These are phyloP conservation scores for Lasioglossum figueresi DNA, from an alignment of 2,888 invertebrate species.

Conservation along the genomic window DNA sequence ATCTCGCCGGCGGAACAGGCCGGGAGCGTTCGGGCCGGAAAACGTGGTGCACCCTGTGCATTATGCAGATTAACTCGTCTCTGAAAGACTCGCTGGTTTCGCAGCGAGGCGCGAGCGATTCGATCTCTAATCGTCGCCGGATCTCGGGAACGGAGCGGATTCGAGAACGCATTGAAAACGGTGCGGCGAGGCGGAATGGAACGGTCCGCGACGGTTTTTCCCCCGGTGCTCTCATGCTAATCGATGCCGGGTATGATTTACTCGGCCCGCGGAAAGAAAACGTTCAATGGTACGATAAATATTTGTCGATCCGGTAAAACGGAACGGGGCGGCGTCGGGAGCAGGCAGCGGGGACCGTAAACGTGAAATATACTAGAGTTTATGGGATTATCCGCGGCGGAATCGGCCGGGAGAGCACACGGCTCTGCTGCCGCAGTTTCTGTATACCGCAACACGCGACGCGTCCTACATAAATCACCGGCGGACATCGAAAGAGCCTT, in stretches of 20 bases:
- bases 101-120: not conserved
- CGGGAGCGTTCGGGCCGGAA: not conserved
- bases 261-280: constrained; percentile 11
- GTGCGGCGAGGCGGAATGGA: not conserved
- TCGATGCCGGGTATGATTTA: constrained; percentile 50
- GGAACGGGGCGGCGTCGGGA: constrained; percentile 47
- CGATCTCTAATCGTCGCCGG: constrained; percentile 9
- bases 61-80: constrained; percentile 13
- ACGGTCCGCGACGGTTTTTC: not conserved
- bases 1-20: not conserved
- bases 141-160: not conserved
- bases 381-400: constrained; percentile 67
- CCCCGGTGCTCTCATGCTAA: constrained; percentile 23
- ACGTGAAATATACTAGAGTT: constrained; percentile 66
- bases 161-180: not conserved
- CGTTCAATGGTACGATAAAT: constrained; percentile 58
- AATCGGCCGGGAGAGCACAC: constrained; percentile 48
- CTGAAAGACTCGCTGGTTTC: not conserved
- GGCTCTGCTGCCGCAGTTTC: constrained; percentile 45
- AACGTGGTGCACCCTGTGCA: not conserved
- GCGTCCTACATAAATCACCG: constrained; percentile 72
- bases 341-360: constrained; percentile 51
- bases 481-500: constrained; percentile 67
- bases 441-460: constrained; percentile 60
- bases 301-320: constrained; percentile 56